Evolutionary conservation across 2,113 vertebrate genomes (phyloP), one percentile per base, ranked within the genome.

Genomic region (Lagopus muta): DNA sequence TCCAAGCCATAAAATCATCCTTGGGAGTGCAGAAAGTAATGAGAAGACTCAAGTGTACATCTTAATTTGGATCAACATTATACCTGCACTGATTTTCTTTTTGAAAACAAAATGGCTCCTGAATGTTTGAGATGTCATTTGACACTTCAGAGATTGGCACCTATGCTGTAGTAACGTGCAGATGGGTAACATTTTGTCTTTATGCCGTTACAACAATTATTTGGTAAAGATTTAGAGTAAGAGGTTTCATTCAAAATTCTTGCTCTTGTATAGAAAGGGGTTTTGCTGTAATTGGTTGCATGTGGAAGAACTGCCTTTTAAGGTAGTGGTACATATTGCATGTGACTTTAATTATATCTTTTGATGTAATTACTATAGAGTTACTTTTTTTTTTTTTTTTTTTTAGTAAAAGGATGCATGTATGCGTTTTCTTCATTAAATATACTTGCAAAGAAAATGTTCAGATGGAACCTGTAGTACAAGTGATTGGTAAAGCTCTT

Each of bases 41-140:
- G 79, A 34, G 19, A 43, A 57, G 11, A 50, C 47, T 86, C 65
- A 69, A 85, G 47, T 8, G 0, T 67, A 55, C 18, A 83, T 76
- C 78, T 82, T 69, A 75, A 72, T 91, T 92, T 85, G 90, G 13
- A 88, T 94, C 40, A 75, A 38, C 30, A 70, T 77, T 40, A 82
- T 54, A 84, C 72, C 82, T 77, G 19, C 22, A 38, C 65, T 82
- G 50, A 18, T 50, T 50, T 50, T 50, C 25, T 50, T 50, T 24
- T 50, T 5, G 66, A 71, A 64, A 92, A 69, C 7, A 38, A 18
- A 65, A 3, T 54, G 19, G 47, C 65, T 1, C 55, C 38, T 82
- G 78, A 88, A 75, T 54, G 86, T 74, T 50, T 85, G 34, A 48
- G 77, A 16, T 10, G 36, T 36, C 54, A 69, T 83, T 57, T 30